These are phyloP conservation scores for Mythimna pallens DNA, from an alignment of 2,888 invertebrate species.

Conservation along the genomic window DNA sequence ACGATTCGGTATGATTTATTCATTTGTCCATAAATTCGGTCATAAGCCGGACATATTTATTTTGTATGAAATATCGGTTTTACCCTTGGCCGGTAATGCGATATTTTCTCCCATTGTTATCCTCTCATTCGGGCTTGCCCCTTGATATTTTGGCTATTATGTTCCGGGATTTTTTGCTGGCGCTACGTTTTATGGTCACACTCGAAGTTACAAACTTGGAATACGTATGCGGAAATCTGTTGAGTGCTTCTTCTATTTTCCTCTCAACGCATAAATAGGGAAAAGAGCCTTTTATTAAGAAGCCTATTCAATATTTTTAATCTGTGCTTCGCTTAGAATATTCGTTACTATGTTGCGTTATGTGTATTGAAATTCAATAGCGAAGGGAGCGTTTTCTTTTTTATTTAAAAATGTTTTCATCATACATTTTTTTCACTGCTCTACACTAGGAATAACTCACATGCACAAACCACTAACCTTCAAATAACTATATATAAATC, in stretches of 20 bases:
- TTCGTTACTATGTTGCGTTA: neutral
- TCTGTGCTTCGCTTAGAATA: constrained; percentile 4
- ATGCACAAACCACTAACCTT: no score
- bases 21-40: constrained; percentile 69
- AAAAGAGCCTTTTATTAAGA: constrained; percentile 20
- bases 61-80: constrained; percentile 72
- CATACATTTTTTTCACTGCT: no score
- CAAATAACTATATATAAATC: no score
- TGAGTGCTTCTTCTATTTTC: constrained; percentile 5
- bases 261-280: constrained; percentile 19
- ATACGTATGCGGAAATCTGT: constrained; percentile 19
- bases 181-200: constrained; percentile 39
- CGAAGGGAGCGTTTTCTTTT: constrained; percentile 4
- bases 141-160: constrained; percentile 74
- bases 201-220: constrained; percentile 28
- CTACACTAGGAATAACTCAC: no score
- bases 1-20: constrained; percentile 65
- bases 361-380: constrained; percentile 12
- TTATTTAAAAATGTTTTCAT: constrained; percentile 6
- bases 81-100: constrained; percentile 70
- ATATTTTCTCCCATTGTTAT: constrained; percentile 79
- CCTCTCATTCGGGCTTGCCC: constrained; percentile 72
- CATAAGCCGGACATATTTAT: constrained; percentile 72
- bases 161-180: constrained; percentile 41
- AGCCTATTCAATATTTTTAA: constrained; percentile 48